Conservation (phyloP, 2,888 invertebrate species). For the Pimpla rufipes region DNA sequence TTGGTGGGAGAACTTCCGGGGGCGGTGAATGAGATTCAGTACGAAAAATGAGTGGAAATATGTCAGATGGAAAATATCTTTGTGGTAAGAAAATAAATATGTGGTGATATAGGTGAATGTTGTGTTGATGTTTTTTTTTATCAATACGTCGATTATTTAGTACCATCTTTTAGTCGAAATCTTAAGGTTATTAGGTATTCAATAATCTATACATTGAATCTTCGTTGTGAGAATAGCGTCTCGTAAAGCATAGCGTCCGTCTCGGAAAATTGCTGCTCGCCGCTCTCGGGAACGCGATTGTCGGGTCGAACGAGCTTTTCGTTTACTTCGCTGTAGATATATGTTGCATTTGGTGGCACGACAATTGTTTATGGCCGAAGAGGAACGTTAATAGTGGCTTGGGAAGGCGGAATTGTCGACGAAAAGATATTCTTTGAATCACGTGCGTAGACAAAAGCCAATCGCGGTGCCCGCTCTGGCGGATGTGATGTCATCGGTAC, state of each 20-base stretch:
- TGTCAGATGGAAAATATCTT: not conserved
- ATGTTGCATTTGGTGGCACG: not conserved
- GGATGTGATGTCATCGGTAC: conserved; percentile 51
- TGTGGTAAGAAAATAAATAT: too few species aligned
- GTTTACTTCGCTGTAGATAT: not conserved
- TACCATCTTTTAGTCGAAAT: too few species aligned
- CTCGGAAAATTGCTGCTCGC: too few species aligned
- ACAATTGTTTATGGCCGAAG: not conserved
- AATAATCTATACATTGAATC: too few species aligned
- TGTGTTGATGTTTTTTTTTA: too few species aligned
- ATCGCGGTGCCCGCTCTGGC: conserved; percentile 32
- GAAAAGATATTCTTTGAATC: conserved; percentile 50
- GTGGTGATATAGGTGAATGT: too few species aligned
- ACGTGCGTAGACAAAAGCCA: conserved; percentile 59
- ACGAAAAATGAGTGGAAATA: not conserved
- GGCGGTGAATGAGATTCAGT: not conserved
- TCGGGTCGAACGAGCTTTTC: not conserved
- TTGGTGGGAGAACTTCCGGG: not conserved
- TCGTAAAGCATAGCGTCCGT: too few species aligned
- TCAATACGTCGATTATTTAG: too few species aligned
- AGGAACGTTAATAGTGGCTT: not conserved
- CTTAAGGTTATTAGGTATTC: too few species aligned
- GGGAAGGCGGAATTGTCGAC: not conserved
- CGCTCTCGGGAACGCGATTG: not conserved
- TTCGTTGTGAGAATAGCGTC: too few species aligned